A percentile compares a stretch with the other conserved stretches of the same genome.
These are phyloP conservation scores for Bufo bufo DNA, from an alignment of 2,113 vertebrate species.

Conservation along the genomic window DNA sequence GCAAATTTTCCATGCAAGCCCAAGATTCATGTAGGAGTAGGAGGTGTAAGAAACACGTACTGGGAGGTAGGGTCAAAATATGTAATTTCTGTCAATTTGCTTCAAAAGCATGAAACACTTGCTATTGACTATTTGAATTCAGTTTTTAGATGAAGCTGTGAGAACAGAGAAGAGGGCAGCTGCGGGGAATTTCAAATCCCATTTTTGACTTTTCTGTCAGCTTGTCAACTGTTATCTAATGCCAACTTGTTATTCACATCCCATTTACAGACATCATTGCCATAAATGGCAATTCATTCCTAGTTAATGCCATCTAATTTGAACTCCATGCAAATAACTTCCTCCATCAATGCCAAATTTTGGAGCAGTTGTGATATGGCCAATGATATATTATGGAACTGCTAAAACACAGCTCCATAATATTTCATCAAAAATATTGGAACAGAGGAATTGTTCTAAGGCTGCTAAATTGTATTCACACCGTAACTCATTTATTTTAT, in stretches of 20 bases:
- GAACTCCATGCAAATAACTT: background rate
- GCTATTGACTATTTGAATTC: background rate
- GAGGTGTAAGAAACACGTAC: background rate
- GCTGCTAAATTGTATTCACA: too few species aligned
- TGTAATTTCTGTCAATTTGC: slow-evolving; percentile 22
- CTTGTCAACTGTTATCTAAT: background rate
- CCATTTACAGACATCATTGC: background rate
- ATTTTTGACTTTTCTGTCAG: background rate
- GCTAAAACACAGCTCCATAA: too few species aligned
- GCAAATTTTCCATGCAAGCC: background rate
- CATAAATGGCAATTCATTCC: background rate
- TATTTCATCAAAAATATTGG: too few species aligned
- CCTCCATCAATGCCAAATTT: background rate
- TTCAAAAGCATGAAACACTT: background rate
- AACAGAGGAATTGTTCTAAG: too few species aligned
- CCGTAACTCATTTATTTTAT: too few species aligned
- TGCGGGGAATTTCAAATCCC: background rate
- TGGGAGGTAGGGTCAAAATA: slow-evolving; percentile 8
- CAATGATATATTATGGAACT: background rate
- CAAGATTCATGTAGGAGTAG: background rate
- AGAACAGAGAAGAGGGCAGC: background rate
- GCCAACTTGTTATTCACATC: background rate
- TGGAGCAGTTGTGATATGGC: background rate
- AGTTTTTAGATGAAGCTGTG: background rate
- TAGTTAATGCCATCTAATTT: background rate